phyloP scores from a whole-genome alignment of 35 echinoderm and acorn worm genomes.

The Diadema setosum region DNA sequence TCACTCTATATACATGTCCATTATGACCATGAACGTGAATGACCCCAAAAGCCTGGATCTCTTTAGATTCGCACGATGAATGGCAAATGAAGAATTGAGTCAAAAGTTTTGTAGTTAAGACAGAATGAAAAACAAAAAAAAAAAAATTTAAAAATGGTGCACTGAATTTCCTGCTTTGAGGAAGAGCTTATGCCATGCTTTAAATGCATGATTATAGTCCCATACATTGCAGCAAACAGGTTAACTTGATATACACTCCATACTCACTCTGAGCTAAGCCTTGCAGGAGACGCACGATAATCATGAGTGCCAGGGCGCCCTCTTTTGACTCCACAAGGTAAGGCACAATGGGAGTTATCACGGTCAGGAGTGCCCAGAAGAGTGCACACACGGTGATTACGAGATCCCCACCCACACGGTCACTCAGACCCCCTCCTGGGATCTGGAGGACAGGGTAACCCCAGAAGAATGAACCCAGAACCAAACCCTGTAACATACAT shows the following conservation, averaged over 20 bases:
- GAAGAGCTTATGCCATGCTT: conserved; percentile 45
- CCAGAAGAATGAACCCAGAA: conserved; percentile 86
- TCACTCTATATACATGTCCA: no score
- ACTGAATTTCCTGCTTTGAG: conserved; percentile 26
- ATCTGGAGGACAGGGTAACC: conserved; percentile 90
- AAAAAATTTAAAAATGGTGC: no score
- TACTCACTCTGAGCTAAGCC: conserved; percentile 78
- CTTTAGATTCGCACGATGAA: no score
- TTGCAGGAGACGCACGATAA: conserved; percentile 73
- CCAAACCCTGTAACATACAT: conserved; percentile 55
- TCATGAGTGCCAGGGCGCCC: conserved; percentile 57
- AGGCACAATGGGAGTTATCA: conserved; percentile 73
- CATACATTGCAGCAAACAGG: conserved; percentile 45
- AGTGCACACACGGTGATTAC: conserved; percentile 50
- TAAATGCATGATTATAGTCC: conserved; percentile 1
- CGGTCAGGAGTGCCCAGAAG: conserved; percentile 50
- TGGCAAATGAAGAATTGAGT: no score
- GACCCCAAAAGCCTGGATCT: no score
- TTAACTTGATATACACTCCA: conserved; percentile 30
- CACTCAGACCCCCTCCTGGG: conserved; percentile 72
- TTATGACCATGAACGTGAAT: no score
- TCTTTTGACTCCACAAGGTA: conserved; percentile 71
- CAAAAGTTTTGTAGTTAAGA: no score
- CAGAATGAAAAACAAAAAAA: no score
- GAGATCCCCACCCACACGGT: conserved; percentile 76